These are phyloP conservation scores for Hyposoter didymator DNA, from an alignment of 2,888 invertebrate genomes.

Conservation along the genomic window DNA sequence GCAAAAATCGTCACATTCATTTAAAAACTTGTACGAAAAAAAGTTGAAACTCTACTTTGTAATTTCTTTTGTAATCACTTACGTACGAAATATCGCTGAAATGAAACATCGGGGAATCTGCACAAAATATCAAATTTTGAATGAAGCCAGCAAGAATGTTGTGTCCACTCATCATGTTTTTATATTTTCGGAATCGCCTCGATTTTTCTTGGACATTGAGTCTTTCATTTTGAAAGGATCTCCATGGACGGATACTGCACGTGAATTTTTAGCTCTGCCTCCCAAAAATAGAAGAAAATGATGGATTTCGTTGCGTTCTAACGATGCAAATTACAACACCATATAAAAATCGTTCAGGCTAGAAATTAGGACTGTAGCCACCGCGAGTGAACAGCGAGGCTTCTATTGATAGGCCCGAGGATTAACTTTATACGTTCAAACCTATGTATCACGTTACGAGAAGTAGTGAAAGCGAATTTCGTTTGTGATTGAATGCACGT, in stretches of 20 bases:
- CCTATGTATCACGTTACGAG: slow-evolving; percentile 56
- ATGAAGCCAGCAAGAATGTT: no score
- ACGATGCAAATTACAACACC: background rate
- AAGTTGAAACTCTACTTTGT: background rate
- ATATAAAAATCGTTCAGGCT: background rate
- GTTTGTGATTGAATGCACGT: slow-evolving; percentile 69
- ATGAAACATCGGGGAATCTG: no score
- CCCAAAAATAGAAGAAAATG: no score
- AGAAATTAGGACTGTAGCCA: background rate
- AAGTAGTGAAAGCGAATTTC: slow-evolving; percentile 71
- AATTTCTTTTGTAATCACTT: background rate
- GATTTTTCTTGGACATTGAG: no score
- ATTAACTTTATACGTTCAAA: background rate
- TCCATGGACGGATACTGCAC: no score
- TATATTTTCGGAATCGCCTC: no score
- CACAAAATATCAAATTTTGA: no score
- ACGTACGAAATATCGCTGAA: background rate
- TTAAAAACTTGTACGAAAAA: background rate
- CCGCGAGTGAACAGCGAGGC: background rate
- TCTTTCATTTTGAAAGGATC: no score
- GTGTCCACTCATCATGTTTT: no score
- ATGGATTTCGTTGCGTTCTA: no score
- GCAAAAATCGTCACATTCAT: background rate
- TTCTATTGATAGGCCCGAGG: background rate
- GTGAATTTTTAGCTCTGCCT: no score